A percentile compares a stretch with the other conserved stretches of the same genome.
Conservation (phyloP, 2,113 vertebrate genomes). For the Pelecanoides urinatrix region DNA sequence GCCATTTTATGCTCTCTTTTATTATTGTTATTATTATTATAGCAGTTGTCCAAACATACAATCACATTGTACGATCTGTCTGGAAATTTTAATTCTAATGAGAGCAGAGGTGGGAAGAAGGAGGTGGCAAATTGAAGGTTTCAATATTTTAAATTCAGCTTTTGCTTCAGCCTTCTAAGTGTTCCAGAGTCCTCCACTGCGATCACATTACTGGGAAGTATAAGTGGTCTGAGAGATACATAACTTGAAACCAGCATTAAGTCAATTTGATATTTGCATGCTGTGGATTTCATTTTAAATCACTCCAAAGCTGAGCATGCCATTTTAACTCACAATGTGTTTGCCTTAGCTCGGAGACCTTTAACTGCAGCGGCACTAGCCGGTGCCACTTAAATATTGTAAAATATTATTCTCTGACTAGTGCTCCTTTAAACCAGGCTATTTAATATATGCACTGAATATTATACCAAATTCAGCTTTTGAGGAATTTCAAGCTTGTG, state of each 20-base stretch:
- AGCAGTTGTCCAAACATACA: constrained; percentile 52
- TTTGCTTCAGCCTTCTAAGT: constrained; percentile 10
- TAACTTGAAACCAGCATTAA: constrained; percentile 13
- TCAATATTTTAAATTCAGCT: constrained; percentile 42
- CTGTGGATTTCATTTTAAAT: not conserved
- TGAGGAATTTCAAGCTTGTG: not conserved
- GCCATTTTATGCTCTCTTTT: not conserved
- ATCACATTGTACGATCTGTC: constrained; percentile 38
- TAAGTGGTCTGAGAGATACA: constrained; percentile 4
- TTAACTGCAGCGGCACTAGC: not conserved
- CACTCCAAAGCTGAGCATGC: not conserved
- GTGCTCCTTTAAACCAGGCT: not conserved
- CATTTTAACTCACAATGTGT: not conserved
- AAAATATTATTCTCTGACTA: not conserved
- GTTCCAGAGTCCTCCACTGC: not conserved
- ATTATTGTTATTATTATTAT: not conserved
- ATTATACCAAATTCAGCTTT: not conserved
- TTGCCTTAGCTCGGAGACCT: not conserved
- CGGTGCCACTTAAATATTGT: not conserved
- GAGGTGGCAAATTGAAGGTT: constrained; percentile 53
- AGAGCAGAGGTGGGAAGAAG: constrained; percentile 49
- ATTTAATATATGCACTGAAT: not conserved
- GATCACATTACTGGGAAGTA: not conserved
- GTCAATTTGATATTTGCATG: not conserved
- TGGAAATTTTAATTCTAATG: constrained; percentile 58